Evolutionary conservation across 2,888 invertebrate species (phyloP).

Genomic region (Drosophila demipolita): DNA sequence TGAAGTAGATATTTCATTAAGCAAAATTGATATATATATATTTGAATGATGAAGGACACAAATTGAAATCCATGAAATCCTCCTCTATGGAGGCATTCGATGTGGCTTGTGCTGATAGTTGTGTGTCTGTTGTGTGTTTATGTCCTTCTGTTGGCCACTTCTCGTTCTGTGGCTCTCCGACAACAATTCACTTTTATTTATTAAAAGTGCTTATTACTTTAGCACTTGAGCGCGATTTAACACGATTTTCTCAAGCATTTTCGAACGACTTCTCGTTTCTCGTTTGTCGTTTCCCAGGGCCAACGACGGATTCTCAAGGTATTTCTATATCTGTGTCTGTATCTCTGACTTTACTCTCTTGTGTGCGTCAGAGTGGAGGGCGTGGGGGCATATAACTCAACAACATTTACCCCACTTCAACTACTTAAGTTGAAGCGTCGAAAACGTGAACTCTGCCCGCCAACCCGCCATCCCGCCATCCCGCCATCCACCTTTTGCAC

Average conservation of each 20-base stretch:
- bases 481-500: constrained; percentile 31
- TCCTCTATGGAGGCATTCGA: background rate
- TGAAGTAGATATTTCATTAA: background rate
- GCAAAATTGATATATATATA: background rate
- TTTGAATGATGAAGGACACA: background rate
- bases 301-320: constrained; percentile 57
- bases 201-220: constrained; percentile 81
- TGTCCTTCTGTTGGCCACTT: constrained; percentile 4
- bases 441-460: constrained; percentile 47
- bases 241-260: constrained; percentile 81
- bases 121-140: background rate
- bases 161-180: constrained; percentile 4
- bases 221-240: constrained; percentile 81
- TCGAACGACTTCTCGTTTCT: constrained; percentile 54
- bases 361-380: background rate
- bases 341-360: constrained; percentile 10
- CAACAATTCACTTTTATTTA: constrained; percentile 73
- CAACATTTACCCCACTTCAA: constrained; percentile 33
- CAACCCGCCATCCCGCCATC: background rate
- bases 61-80: background rate
- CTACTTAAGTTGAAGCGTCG: constrained; percentile 57
- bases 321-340: constrained; percentile 41
- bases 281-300: constrained; percentile 26
- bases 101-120: constrained; percentile 14
- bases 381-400: constrained; percentile 22